Base-by-base conservation (phyloP, 2,888 invertebrate genomes). In the Xylota sylvarum region DNA sequence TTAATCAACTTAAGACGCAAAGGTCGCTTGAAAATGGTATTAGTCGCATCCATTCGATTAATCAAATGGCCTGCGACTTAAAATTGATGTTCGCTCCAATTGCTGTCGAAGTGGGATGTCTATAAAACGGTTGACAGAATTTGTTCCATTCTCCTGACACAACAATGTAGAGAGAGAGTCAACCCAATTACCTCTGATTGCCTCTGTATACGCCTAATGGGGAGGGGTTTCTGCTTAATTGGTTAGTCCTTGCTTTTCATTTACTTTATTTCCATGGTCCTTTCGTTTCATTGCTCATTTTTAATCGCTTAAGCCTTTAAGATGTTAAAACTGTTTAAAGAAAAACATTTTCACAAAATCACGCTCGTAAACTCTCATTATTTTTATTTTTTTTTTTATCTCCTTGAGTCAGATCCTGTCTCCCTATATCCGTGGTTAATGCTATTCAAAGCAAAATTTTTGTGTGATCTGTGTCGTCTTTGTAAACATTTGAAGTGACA, bases 361-460 rank as follows among this genome's bases (percentile, higher is more conserved):
- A 72, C 72, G 50, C 64, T 60, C 46, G 43, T 46, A 58, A 67
- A 72, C 35, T 35, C 30, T 40, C 40, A 40, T n/a, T 4, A n/a
- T n/a, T 37, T 37, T 37, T 43, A 4, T 43, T n/a, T 43, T 40
- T 40, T 14, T 37, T 67, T 64, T 62, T 52, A 50, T 79, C 30
- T 46, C 30, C 58, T 80, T 60, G 55, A 73, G 14, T 52, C 32
- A 32, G 14, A 30, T 77, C 35, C 50, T 19, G 50, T 37, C 40
- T 5, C 43, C 17, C 10, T 12, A 37, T 27, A 32, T 23, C 9
- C 17, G 12, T 48, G 40, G 62, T 43, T 76, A 79, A 74, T 70
- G 79, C 67, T 69, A 69, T 84, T 84, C 74, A 69, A 73, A 69
- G 4, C 55, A 23, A 50, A 69, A 43, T 64, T 69, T 74, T 80